Evolutionary conservation across 53 echinoderm and acorn worm species (phyloP).

Genomic region (Echinarachnius parma): DNA sequence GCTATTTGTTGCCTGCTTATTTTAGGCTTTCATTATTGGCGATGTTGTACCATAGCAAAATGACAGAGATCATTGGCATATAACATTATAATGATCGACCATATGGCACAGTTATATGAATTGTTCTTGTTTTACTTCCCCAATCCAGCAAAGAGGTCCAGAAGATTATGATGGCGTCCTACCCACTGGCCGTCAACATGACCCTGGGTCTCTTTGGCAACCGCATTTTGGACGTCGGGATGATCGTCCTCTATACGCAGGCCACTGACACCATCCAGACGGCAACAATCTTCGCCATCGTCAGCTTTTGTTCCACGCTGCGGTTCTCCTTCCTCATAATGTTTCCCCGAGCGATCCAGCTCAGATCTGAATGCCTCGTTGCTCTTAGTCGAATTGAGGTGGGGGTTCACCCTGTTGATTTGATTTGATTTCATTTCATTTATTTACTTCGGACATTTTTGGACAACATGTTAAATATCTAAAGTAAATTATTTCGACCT

Average conservation of each 20-base stretch:
- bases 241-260: slow-evolving; percentile 69
- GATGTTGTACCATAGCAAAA: too few species aligned
- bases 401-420: too few species aligned
- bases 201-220: slow-evolving; percentile 75
- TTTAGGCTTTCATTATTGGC: too few species aligned
- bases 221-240: slow-evolving; percentile 75
- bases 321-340: slow-evolving; percentile 63
- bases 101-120: too few species aligned
- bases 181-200: slow-evolving; percentile 66
- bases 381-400: slow-evolving; percentile 78
- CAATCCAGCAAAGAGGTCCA: slow-evolving; percentile 79
- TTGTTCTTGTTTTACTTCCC: too few species aligned
- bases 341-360: slow-evolving; percentile 67
- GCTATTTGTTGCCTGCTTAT: too few species aligned
- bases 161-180: slow-evolving; percentile 70
- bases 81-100: too few species aligned
- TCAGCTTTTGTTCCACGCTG: slow-evolving; percentile 61
- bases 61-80: too few species aligned
- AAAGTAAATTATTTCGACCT: too few species aligned
- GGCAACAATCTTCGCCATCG: slow-evolving; percentile 72
- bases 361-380: slow-evolving; percentile 62
- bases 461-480: too few species aligned
- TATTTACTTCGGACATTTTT: too few species aligned
- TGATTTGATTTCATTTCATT: too few species aligned
- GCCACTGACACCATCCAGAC: slow-evolving; percentile 58